These are phyloP conservation scores for Shinisaurus crocodilurus DNA, from an alignment of 2,113 vertebrate genomes.

Conservation along the genomic window DNA sequence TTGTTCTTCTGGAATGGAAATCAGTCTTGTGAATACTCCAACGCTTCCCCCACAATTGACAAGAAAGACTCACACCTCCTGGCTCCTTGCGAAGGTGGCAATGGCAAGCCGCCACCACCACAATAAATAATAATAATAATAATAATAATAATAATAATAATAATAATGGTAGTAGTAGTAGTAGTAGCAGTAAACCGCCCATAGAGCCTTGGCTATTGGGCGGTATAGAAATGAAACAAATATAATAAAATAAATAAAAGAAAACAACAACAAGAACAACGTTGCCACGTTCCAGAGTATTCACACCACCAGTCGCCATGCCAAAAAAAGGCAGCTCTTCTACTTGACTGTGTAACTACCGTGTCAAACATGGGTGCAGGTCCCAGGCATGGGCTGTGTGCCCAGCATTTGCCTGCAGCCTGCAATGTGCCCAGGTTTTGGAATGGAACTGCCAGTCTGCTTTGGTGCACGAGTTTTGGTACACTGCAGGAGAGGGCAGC, in stretches of 20 bases:
- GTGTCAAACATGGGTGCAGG: background rate
- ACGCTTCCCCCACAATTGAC: background rate
- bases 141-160: background rate
- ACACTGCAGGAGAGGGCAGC: rapidly evolving
- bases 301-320: background rate
- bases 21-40: background rate
- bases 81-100: background rate
- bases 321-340: background rate
- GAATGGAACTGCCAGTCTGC: background rate
- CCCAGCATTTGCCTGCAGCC: rapidly evolving
- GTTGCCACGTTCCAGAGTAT: background rate
- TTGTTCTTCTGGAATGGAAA: background rate
- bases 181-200: no score
- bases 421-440: rapidly evolving
- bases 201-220: no score
- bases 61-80: background rate
- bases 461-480: background rate
- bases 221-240: no score
- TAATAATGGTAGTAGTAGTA: no score
- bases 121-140: no score
- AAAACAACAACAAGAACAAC: no score
- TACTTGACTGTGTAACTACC: background rate
- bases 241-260: no score
- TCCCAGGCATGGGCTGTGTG: background rate
- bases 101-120: no score